A percentile compares a stretch with the other conserved stretches of the same genome.
Conservation (phyloP, 2,888 invertebrate genomes). For the Augochlorella aurata region DNA sequence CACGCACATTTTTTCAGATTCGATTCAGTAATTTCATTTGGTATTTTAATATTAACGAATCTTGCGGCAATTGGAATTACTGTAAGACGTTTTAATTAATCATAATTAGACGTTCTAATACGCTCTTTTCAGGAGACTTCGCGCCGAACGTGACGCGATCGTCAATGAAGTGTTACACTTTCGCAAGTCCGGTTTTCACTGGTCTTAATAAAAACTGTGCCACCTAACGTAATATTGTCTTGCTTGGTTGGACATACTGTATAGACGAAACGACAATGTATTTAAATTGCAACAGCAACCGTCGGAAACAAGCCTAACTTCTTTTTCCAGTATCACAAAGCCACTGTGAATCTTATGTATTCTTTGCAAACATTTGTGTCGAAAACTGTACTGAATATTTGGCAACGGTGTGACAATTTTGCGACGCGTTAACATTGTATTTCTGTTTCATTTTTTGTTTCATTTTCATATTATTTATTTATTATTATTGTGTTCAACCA, state of each 20-base stretch:
- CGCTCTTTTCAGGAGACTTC: not conserved
- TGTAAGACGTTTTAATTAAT: not conserved
- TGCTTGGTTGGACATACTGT: not conserved
- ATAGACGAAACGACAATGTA: not conserved
- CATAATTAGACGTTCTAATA: too few species aligned
- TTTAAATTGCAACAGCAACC: not conserved
- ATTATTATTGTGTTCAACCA: too few species aligned
- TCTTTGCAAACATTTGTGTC: not conserved
- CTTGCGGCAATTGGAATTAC: not conserved
- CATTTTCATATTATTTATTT: too few species aligned
- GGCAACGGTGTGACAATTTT: too few species aligned
- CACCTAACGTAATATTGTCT: not conserved
- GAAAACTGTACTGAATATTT: not conserved
- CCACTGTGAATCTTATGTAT: not conserved
- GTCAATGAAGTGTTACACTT: conserved; percentile 13
- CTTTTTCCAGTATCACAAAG: not conserved
- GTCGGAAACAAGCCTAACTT: not conserved
- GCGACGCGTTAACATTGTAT: too few species aligned
- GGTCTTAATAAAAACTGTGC: not conserved
- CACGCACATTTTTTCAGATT: not conserved
- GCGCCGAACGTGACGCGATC: not conserved
- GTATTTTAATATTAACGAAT: not conserved
- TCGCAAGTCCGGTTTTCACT: conserved; percentile 7
- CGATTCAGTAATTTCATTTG: not conserved
- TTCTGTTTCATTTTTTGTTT: too few species aligned